Evolutionary conservation across 2,797 vertebrate genomes (phyloP).

Genomic region (Valencia hispanica): DNA sequence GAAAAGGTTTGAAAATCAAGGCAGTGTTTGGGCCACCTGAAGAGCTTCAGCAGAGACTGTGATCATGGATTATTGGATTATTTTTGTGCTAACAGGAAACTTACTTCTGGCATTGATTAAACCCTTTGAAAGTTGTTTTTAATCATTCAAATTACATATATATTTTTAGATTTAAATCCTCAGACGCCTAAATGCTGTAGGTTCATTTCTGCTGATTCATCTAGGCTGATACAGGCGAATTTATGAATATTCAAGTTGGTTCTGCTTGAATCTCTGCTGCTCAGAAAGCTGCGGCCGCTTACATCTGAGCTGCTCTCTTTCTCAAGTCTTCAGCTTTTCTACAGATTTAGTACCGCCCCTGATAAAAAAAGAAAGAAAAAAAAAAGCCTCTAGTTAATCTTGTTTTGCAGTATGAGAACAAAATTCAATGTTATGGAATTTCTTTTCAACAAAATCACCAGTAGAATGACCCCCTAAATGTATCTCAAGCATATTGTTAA

Average conservation of each 20-base stretch:
- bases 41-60: neutral
- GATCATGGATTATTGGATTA: neutral
- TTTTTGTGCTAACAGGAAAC: neutral
- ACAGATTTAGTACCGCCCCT: neutral
- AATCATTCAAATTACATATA: neutral
- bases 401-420: neutral
- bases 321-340: neutral
- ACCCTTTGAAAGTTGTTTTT: neutral
- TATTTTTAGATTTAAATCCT: neutral
- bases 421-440: neutral
- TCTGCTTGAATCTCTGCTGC: neutral
- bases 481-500: too few species aligned
- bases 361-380: neutral
- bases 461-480: too few species aligned
- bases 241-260: neutral
- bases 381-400: too few species aligned
- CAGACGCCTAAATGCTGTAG: neutral
- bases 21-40: neutral
- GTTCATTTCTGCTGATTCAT: neutral
- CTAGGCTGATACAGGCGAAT: neutral
- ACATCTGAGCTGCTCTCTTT: neutral
- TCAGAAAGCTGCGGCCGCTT: too few species aligned
- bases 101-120: neutral
- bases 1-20: neutral
- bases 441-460: too few species aligned